Base-by-base conservation (phyloP, 2,888 invertebrate genomes). In the Andricus quercusramuli region DNA sequence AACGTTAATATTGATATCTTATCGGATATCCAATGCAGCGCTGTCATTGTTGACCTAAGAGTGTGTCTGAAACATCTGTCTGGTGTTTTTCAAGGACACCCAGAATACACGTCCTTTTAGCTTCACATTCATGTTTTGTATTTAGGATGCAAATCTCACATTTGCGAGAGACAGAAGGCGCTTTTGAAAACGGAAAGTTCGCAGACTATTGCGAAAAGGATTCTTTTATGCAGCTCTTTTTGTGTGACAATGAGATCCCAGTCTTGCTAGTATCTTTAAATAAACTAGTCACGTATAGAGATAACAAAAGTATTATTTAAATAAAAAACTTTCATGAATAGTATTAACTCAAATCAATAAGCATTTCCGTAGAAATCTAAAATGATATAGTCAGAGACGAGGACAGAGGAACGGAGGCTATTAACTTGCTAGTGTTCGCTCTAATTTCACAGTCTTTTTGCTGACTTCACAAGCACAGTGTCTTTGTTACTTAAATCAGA, bases 1-100 rank as follows among this genome's bases (percentile, higher is more conserved):
- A 74, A 74, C 74, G 32, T 47, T 70, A 70, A 51, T 59, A 74
- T 59, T 74, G 74, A 74, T 74, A 74, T 74, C 74, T 74, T 59
- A 74, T 74, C 74, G 74, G 47, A 74, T 56, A 56, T 51, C 56
- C 74, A 56, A 56, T 59, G 51, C 70, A 70, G 13, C 20, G 17
- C 70, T 32, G 70, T 74, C 56, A 74, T 59, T 70, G 47, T 56
- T 47, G 47, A 56, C 29, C 47, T 29, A 70, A 70, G 47, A 70
- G 29, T 70, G 47, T 29, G 74, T 74, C 56, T 74, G 74, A 59
- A 56, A 74, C 74, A 74, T 59, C 74, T 74, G 56, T 51, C 56
- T 74, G 56, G 56, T 22, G 56, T 59, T 37, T 64, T 56, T 74
- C 74, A 74, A 74, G 74, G 74, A 74, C 74, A 74, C 8, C 56